phyloP scores from a whole-genome alignment of 53 echinoderm and acorn worm genomes.

The Temnopleurus reevesii region DNA sequence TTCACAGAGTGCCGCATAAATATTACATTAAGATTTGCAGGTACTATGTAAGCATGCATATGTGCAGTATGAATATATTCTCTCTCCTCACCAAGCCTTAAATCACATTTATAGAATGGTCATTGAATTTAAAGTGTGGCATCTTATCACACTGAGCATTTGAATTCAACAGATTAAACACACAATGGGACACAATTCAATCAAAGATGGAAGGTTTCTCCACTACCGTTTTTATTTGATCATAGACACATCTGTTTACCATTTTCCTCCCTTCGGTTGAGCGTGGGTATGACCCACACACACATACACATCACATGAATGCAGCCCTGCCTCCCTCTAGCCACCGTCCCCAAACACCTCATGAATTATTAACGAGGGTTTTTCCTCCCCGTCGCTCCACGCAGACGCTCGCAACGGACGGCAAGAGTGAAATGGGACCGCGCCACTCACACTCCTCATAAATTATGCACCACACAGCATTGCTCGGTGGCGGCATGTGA shows the following conservation, averaged over 20 bases:
- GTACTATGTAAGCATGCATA: too few relatives aligned
- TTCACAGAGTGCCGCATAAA: too few relatives aligned
- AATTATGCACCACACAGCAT: slow-evolving; percentile 40
- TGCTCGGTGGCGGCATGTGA: background rate
- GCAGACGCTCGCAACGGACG: slow-evolving; percentile 29
- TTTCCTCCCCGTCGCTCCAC: slow-evolving; percentile 1
- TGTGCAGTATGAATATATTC: too few relatives aligned
- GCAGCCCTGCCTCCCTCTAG: background rate
- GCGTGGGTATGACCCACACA: background rate
- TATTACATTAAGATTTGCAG: too few relatives aligned
- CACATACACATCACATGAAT: background rate
- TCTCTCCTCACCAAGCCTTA: too few relatives aligned
- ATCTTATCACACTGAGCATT: background rate
- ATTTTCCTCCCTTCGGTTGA: background rate
- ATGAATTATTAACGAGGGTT: slow-evolving; percentile 31
- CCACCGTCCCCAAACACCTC: slow-evolving; percentile 9
- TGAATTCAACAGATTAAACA: background rate
- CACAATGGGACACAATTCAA: background rate
- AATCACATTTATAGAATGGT: too few relatives aligned
- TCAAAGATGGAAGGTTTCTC: background rate
- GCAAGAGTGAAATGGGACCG: slow-evolving; percentile 42
- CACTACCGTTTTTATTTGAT: background rate
- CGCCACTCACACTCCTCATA: slow-evolving; percentile 23
- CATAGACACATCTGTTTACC: background rate
- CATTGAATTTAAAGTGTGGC: background rate